phyloP scores from a whole-genome alignment of 2,113 vertebrate species.

The Sander vitreus region DNA sequence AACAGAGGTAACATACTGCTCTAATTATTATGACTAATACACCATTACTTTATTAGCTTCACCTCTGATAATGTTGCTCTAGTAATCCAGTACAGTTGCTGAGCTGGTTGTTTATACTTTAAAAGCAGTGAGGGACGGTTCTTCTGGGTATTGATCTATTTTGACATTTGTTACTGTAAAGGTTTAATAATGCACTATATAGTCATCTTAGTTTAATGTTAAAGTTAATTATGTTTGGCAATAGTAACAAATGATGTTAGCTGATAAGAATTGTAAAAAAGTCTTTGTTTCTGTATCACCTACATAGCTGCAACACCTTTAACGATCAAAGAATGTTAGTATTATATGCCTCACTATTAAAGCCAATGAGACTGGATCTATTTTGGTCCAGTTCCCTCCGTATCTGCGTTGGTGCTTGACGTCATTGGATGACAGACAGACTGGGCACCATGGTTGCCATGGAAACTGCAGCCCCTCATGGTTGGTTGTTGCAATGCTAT shows the following conservation, averaged over 20 bases:
- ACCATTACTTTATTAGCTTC: neutral
- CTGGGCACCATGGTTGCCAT: slow-evolving; percentile 78
- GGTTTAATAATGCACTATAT: neutral
- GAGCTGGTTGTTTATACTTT: slow-evolving; percentile 17
- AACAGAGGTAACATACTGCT: neutral
- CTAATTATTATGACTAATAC: neutral
- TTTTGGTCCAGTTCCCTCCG: slow-evolving; percentile 69
- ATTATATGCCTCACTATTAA: slow-evolving; percentile 17
- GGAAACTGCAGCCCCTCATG: slow-evolving; percentile 81
- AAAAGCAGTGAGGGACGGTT: slow-evolving; percentile 16
- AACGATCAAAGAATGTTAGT: slow-evolving; percentile 6
- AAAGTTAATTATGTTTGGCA: neutral
- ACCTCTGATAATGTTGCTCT: neutral
- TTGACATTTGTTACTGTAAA: neutral
- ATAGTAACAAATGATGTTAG: neutral
- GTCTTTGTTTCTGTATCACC: neutral
- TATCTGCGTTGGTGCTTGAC: slow-evolving; percentile 78
- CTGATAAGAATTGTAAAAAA: too few species aligned
- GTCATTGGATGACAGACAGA: slow-evolving; percentile 79
- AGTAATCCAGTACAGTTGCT: neutral
- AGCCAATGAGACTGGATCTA: slow-evolving; percentile 60
- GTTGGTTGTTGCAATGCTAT: slow-evolving; percentile 54
- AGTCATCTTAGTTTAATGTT: neutral
- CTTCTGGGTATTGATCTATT: slow-evolving; percentile 3
- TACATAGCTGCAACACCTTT: neutral